Conservation (phyloP, 2,797 vertebrate genomes). For the Halcyon smyrnensis region DNA sequence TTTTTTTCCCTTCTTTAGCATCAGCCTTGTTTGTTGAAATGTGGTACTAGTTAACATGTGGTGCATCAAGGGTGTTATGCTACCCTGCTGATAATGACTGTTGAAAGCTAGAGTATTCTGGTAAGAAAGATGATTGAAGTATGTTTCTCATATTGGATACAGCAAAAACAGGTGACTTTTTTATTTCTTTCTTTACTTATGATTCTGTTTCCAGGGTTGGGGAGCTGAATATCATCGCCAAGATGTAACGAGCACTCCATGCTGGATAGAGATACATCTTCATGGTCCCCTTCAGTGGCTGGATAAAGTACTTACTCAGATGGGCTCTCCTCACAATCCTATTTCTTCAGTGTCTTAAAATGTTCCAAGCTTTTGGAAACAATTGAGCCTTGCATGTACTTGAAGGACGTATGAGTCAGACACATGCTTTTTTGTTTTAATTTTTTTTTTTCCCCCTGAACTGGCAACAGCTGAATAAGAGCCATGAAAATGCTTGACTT, state of each 20-base stretch:
- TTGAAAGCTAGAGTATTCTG: not conserved
- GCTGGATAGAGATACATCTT: constrained; percentile 99
- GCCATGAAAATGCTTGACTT: constrained; percentile 95
- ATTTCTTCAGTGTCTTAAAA: constrained; percentile 98
- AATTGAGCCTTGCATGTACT: constrained; percentile 89
- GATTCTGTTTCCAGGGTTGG: constrained; percentile 89
- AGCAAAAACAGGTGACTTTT: not conserved
- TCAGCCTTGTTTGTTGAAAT: not conserved
- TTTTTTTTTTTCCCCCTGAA: not conserved
- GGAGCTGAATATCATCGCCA: constrained; percentile 99
- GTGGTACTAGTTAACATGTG: not conserved
- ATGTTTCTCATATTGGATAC: not conserved
- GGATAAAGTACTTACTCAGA: constrained; percentile 99
- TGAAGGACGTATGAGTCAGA: constrained; percentile 92
- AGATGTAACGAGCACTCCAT: constrained; percentile 98
- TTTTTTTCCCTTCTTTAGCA: not conserved
- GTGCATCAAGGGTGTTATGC: not conserved
- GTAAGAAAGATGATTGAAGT: not conserved
- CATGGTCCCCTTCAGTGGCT: constrained; percentile 98
- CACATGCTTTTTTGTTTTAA: constrained; percentile 29
- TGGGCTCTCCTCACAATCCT: constrained; percentile 98
- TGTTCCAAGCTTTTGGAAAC: constrained; percentile 74
- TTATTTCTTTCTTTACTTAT: not conserved
- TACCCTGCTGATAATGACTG: not conserved
- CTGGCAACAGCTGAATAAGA: constrained; percentile 83